These are phyloP conservation scores for Ridgeia piscesae DNA, from an alignment of 1,140 invertebrate genomes.

Conservation along the genomic window DNA sequence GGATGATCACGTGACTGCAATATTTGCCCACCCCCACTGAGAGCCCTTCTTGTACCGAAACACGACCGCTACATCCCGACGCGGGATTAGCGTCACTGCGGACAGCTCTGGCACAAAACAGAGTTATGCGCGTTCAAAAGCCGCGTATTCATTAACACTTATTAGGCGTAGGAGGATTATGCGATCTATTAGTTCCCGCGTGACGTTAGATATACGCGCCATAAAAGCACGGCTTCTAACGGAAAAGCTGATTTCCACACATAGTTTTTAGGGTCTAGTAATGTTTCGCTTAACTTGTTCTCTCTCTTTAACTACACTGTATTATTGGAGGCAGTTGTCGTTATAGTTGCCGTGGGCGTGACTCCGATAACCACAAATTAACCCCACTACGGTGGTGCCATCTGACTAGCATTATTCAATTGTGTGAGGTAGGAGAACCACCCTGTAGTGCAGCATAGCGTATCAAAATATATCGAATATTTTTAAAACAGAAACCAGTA, in stretches of 20 bases:
- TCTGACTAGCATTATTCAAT: too few species aligned
- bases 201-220: neutral
- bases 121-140: neutral
- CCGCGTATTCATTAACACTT: neutral
- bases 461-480: too few species aligned
- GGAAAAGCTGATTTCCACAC: neutral
- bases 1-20: neutral
- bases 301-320: neutral
- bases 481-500: too few species aligned
- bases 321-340: too few species aligned
- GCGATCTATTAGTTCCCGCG: neutral
- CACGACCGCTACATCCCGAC: neutral
- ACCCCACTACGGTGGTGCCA: too few species aligned
- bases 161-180: neutral
- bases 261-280: neutral
- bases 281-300: neutral
- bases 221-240: neutral
- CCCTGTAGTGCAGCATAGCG: too few species aligned
- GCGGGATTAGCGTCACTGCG: neutral
- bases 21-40: neutral
- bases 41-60: neutral
- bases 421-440: too few species aligned
- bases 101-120: neutral
- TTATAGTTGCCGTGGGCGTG: too few species aligned
- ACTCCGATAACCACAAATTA: too few species aligned